A percentile compares a stretch with the other conserved stretches of the same genome.
Evolutionary conservation across 2,113 vertebrate species (phyloP).

Genomic region (Zapornia atra): DNA sequence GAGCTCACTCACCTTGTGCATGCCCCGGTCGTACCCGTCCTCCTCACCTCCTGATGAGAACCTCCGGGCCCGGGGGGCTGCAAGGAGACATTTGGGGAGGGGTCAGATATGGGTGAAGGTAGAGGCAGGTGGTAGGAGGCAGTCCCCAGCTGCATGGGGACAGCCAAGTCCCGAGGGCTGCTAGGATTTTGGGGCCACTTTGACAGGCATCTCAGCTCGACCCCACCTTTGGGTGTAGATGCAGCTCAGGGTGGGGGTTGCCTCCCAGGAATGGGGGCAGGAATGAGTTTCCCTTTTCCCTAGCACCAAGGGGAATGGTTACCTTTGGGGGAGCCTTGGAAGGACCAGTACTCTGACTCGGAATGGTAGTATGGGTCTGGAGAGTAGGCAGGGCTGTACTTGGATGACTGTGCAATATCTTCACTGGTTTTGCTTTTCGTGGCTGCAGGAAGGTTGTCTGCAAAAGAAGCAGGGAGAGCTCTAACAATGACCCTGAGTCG

Average conservation of each 20-base stretch:
- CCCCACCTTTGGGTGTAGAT: neutral
- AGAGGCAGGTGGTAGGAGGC: neutral
- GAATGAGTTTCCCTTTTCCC: neutral
- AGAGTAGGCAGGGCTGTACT: conserved; percentile 89
- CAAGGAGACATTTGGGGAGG: neutral
- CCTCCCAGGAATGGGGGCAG: neutral
- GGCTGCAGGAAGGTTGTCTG: conserved; percentile 85
- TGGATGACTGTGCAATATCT: conserved; percentile 91
- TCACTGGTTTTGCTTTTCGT: conserved; percentile 97
- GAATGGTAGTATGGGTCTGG: conserved; percentile 90
- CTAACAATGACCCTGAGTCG: neutral
- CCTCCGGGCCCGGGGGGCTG: conserved; percentile 82
- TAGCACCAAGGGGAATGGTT: neutral
- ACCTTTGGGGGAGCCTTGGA: conserved; percentile 92
- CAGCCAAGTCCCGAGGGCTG: neutral
- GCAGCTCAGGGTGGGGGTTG: accelerated
- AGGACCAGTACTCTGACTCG: conserved; percentile 89
- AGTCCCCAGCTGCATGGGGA: neutral
- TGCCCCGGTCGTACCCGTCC: conserved; percentile 82
- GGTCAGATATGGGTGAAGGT: neutral
- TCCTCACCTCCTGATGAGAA: conserved; percentile 86
- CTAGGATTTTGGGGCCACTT: neutral
- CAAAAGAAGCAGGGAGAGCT: neutral
- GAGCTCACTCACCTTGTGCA: conserved; percentile 79
- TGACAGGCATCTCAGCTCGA: neutral